These are phyloP conservation scores for Palythoa grandiflora DNA, from an alignment of 92 coral and sea anemone genomes.

Conservation along the genomic window DNA sequence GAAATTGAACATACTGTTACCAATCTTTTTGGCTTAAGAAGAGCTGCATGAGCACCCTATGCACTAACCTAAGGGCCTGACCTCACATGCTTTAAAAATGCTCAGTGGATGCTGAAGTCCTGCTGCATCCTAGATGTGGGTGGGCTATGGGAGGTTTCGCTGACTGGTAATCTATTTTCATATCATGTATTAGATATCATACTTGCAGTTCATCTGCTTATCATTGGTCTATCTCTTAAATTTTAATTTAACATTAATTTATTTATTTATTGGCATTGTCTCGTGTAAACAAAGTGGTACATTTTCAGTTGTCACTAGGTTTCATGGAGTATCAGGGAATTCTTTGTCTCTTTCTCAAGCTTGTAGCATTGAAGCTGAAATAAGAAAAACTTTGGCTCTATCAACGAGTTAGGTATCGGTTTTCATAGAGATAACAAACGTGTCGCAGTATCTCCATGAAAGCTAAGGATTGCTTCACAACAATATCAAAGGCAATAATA, in stretches of 20 bases:
- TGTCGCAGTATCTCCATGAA: neutral
- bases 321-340: neutral
- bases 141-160: neutral
- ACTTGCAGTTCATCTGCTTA: constrained; percentile 1
- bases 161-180: neutral
- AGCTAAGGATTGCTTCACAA: neutral
- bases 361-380: neutral
- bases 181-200: neutral
- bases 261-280: neutral
- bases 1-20: too few relatives aligned
- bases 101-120: neutral
- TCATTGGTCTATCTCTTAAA: constrained; percentile 2
- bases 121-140: neutral
- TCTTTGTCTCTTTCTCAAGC: neutral
- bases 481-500: neutral
- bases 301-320: neutral
- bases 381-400: neutral
- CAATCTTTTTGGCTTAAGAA: neutral
- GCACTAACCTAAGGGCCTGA: neutral
- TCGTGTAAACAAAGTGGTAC: neutral
- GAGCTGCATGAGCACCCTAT: neutral
- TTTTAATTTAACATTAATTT: neutral
- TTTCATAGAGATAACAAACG: neutral
- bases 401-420: neutral
- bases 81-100: neutral